Conservation (phyloP, 2,888 invertebrate species). For the Sinhomidia bicolor region DNA sequence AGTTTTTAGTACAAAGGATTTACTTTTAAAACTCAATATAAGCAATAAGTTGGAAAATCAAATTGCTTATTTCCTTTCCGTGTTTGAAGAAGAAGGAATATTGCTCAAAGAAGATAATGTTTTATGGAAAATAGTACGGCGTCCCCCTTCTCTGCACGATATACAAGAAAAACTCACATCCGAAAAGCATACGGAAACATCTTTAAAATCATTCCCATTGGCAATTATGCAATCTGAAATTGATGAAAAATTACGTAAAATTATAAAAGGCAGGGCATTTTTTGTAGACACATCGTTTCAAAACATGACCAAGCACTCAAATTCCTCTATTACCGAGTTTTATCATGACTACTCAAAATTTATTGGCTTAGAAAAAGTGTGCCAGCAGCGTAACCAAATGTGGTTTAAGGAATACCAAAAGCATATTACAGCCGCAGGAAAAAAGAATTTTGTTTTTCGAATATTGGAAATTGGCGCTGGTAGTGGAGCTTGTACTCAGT, state of each 20-base stretch:
- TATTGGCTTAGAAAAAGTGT: background rate
- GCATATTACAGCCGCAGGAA: too few species aligned
- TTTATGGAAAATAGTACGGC: background rate
- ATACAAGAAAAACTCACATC: too few species aligned
- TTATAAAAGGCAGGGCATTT: background rate
- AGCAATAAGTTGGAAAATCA: background rate
- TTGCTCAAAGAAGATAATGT: too few species aligned
- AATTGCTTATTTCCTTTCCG: too few species aligned
- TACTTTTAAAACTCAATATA: background rate
- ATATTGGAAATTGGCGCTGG: conserved; percentile 28
- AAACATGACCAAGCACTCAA: background rate
- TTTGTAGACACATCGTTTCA: too few species aligned
- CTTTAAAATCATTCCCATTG: background rate
- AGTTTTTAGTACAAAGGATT: background rate
- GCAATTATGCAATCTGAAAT: background rate
- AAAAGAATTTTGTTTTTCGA: background rate
- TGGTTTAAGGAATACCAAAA: too few species aligned
- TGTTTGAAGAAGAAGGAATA: too few species aligned
- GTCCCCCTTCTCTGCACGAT: too few species aligned
- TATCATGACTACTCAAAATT: background rate
- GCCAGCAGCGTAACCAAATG: too few species aligned
- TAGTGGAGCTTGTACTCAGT: background rate
- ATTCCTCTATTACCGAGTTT: background rate
- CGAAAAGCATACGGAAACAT: too few species aligned
- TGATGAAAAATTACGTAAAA: background rate